phyloP scores from a whole-genome alignment of 2,888 invertebrate genomes.

The Aporophyla nigra region DNA sequence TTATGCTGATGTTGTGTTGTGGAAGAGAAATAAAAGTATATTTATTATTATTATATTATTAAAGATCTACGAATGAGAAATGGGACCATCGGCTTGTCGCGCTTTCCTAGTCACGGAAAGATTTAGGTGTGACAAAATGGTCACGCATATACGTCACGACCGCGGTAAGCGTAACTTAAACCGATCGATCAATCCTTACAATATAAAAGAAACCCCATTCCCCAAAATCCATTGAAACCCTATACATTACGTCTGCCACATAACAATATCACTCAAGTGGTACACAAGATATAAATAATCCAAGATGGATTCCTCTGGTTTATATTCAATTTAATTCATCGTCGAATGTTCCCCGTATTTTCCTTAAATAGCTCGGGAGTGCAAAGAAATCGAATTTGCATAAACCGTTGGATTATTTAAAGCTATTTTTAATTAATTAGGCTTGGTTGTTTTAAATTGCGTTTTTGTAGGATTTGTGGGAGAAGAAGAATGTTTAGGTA shows the following conservation, averaged over 20 bases:
- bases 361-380: slow-evolving; percentile 49
- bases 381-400: slow-evolving; percentile 59
- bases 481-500: neutral
- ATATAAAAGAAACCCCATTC: neutral
- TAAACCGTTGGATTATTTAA: slow-evolving; percentile 38
- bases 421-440: slow-evolving; percentile 50
- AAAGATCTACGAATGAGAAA: too few relatives aligned
- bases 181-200: too few relatives aligned
- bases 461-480: too few relatives aligned
- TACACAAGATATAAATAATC: slow-evolving; percentile 42
- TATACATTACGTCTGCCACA: slow-evolving; percentile 5
- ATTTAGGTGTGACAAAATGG: too few relatives aligned
- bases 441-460: neutral
- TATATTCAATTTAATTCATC: slow-evolving; percentile 60
- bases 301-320: slow-evolving; percentile 49
- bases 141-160: too few relatives aligned
- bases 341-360: slow-evolving; percentile 52
- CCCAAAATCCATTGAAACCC: slow-evolving; percentile 9
- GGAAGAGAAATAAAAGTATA: too few relatives aligned
- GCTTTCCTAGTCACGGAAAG: too few relatives aligned
- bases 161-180: too few relatives aligned
- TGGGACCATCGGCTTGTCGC: too few relatives aligned
- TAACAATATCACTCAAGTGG: slow-evolving; percentile 9
- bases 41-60: too few relatives aligned
- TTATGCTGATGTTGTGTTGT: too few relatives aligned